Evolutionary conservation across 2,113 vertebrate species (phyloP), one percentile per base, ranked within the genome.

Genomic region (Cacatua alba): DNA sequence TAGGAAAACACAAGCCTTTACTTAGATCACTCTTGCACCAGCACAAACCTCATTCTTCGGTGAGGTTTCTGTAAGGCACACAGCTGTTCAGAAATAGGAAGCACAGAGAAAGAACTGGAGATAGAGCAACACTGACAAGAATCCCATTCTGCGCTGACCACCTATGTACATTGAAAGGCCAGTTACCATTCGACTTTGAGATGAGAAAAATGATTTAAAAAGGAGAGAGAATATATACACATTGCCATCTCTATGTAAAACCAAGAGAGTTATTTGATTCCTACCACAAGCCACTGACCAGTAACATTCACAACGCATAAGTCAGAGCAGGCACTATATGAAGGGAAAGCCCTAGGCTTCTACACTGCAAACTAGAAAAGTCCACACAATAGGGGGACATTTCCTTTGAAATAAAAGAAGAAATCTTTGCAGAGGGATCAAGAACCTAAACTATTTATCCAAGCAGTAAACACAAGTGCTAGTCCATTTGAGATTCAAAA

Each of bases 391-490:
- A 71, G 8, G 21, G 52, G 35, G 21, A 17, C 25, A 37, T 52
- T 59, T 81, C 63, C 35, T 90, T 80, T 55, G 31, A 93, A 96
- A 59, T 53, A 60, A 70, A 35, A 86, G 28, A 75, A 92, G 23
- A 88, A 87, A 93, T 26, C 51, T 74, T 43, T 60, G 51, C 64
- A 88, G 80, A 88, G 25, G 33, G 43, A 88, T 80, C 31, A 7
- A 29, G 31, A 96, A 83, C 51, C 46, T 90, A 43, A 94, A 80
- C 23, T 67, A 82, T 78, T 86, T 71, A 95, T 31, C 29, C 79
- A 87, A 91, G 75, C 74, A 93, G 48, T 92, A 94, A 94, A 92
- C 74, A 91, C 13, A 82, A 94, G 41, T 46, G 63, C 44, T 70
- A 77, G 68, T 75, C 39, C 80, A 88, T 37, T 64, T 88, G 71